Evolutionary conservation across 1,140 invertebrate species (phyloP).

Genomic region (Pantala flavescens): DNA sequence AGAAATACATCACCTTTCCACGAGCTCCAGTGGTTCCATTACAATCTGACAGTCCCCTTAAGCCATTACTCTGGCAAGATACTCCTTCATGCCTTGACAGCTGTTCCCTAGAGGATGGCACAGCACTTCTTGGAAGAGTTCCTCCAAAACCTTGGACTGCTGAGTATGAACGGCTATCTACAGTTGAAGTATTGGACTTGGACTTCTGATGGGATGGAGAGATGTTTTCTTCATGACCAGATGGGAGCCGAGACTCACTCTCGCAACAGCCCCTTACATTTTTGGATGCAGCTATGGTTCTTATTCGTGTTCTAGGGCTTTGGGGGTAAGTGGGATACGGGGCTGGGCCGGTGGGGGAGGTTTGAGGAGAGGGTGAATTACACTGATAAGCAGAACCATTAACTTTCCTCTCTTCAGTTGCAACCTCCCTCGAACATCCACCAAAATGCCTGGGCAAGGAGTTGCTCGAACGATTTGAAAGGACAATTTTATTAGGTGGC

Average conservation of each 20-base stretch:
- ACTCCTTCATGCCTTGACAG: too few species aligned
- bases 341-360: slow-evolving; percentile 15
- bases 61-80: too few species aligned
- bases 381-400: not conserved
- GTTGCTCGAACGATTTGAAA: slow-evolving; percentile 13
- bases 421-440: not conserved
- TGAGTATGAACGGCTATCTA: too few species aligned
- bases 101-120: not conserved
- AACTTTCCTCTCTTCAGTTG: not conserved
- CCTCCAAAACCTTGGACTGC: not conserved
- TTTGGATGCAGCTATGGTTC: slow-evolving; percentile 35
- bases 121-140: not conserved
- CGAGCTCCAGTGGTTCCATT: too few species aligned
- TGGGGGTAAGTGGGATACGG: slow-evolving; percentile 28
- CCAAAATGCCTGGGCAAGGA: slow-evolving; percentile 12
- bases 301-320: slow-evolving; percentile 51
- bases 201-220: too few species aligned
- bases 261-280: too few species aligned
- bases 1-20: too few species aligned
- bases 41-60: too few species aligned
- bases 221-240: too few species aligned
- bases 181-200: too few species aligned
- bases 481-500: slow-evolving; percentile 22
- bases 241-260: too few species aligned
- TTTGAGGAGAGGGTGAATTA: slow-evolving; percentile 14